Evolutionary conservation across 2,888 invertebrate species (phyloP).

Genomic region (Drosophila kokeensis): DNA sequence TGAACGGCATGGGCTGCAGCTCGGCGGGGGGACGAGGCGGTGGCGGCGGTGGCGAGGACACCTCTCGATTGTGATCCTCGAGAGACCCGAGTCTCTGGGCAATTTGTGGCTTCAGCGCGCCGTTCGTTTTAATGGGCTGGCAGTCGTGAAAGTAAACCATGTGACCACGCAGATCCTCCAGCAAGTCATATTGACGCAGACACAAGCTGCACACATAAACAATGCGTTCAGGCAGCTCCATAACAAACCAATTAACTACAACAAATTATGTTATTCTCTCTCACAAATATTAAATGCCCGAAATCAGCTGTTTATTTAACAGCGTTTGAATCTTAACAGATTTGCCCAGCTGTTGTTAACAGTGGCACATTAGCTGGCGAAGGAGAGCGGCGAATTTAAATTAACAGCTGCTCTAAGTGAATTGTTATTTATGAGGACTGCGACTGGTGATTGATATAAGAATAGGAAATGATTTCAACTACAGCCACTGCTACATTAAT

Average conservation of each 20-base stretch:
- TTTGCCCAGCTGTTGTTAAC: slow-evolving; percentile 5
- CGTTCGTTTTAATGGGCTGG: slow-evolving; percentile 46
- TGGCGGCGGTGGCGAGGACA: slow-evolving; percentile 1
- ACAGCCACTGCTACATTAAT: background rate
- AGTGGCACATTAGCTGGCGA: background rate
- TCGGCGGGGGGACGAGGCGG: slow-evolving; percentile 19
- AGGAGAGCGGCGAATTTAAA: background rate
- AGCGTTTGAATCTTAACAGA: background rate
- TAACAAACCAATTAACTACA: background rate
- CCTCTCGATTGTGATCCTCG: background rate
- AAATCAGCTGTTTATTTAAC: slow-evolving; percentile 38
- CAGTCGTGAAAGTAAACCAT: slow-evolving; percentile 82
- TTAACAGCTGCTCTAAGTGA: background rate
- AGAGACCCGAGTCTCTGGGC: slow-evolving; percentile 1
- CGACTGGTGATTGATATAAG: background rate
- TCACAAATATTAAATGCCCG: background rate
- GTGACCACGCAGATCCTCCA: slow-evolving; percentile 82
- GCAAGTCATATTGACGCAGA: slow-evolving; percentile 69
- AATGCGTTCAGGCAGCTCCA: slow-evolving; percentile 45
- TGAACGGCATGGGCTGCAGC: slow-evolving; percentile 82
- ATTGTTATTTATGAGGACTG: background rate
- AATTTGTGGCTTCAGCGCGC: background rate
- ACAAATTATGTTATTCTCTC: background rate
- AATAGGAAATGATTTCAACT: background rate
- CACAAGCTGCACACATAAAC: slow-evolving; percentile 80